These are phyloP conservation scores for Eospalax fontanierii DNA, from an alignment of 2,797 vertebrate species.

Conservation along the genomic window DNA sequence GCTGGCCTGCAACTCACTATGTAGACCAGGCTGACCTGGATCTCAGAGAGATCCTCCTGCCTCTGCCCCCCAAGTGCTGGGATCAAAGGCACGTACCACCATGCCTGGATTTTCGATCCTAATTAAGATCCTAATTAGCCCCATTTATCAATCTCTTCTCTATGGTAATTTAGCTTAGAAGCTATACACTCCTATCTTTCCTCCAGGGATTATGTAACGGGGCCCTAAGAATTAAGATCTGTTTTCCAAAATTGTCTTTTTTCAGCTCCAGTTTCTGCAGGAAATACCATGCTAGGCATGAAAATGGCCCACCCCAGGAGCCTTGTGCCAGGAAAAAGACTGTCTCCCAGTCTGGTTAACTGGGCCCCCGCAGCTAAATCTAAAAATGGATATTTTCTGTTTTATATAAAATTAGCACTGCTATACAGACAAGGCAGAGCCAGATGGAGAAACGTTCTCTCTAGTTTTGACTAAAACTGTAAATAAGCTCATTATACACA, in stretches of 20 bases:
- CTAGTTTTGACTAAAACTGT: background rate
- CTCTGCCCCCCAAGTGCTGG: too few species aligned
- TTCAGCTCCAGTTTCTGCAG: background rate
- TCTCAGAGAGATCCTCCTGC: too few species aligned
- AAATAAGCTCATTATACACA: background rate
- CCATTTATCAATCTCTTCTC: background rate
- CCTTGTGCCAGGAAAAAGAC: background rate
- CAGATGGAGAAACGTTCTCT: constrained; percentile 12
- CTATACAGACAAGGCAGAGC: background rate
- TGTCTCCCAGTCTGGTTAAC: background rate
- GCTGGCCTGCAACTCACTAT: too few species aligned
- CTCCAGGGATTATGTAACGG: constrained; percentile 27
- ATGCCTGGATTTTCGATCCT: background rate
- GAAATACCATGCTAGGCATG: background rate
- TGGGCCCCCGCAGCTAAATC: background rate
- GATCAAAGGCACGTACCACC: too few species aligned
- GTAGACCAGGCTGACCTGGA: too few species aligned
- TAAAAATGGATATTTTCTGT: background rate
- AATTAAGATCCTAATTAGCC: background rate
- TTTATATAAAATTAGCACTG: constrained; percentile 32
- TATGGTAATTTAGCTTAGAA: constrained; percentile 6
- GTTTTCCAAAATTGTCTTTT: background rate
- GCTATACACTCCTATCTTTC: constrained; percentile 4
- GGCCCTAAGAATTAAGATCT: background rate
- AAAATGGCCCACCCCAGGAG: background rate